These are phyloP conservation scores for Myotis daubentonii DNA, from an alignment of 2,797 vertebrate species.

Conservation along the genomic window DNA sequence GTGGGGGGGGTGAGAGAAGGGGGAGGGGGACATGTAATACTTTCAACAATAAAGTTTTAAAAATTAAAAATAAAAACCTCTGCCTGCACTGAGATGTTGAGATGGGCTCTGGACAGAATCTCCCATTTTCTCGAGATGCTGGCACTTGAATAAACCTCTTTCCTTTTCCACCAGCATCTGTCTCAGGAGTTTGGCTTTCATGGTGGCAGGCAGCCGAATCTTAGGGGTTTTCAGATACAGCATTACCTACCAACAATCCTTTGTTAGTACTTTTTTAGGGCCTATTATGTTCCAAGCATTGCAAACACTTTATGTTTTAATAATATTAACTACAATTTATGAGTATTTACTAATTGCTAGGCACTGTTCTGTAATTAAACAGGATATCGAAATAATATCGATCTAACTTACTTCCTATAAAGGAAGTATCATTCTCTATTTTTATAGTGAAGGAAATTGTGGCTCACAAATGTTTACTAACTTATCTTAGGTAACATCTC, in stretches of 20 bases:
- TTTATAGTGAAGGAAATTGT: not conserved
- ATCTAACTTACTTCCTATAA: not conserved
- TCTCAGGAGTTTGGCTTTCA: too few species aligned
- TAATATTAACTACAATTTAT: not conserved
- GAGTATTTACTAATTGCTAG: not conserved
- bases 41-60: too few species aligned
- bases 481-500: not conserved
- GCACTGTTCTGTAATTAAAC: not conserved
- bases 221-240: too few species aligned
- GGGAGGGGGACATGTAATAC: too few species aligned
- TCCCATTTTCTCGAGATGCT: too few species aligned
- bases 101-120: too few species aligned
- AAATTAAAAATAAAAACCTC: too few species aligned
- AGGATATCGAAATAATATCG: not conserved
- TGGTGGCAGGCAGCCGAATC: too few species aligned
- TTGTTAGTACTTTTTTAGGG: not conserved
- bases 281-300: not conserved
- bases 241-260: not conserved
- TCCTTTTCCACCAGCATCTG: too few species aligned
- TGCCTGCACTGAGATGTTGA: too few species aligned
- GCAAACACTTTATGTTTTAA: not conserved
- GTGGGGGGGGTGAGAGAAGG: fast-evolving
- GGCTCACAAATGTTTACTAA: not conserved
- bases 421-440: not conserved
- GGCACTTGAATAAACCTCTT: too few species aligned